Percentiles rank a stretch among this genome's conserved stretches.
phyloP scores from a whole-genome alignment of 2,888 invertebrate species.

The Drosophila nr. perissopoda region DNA sequence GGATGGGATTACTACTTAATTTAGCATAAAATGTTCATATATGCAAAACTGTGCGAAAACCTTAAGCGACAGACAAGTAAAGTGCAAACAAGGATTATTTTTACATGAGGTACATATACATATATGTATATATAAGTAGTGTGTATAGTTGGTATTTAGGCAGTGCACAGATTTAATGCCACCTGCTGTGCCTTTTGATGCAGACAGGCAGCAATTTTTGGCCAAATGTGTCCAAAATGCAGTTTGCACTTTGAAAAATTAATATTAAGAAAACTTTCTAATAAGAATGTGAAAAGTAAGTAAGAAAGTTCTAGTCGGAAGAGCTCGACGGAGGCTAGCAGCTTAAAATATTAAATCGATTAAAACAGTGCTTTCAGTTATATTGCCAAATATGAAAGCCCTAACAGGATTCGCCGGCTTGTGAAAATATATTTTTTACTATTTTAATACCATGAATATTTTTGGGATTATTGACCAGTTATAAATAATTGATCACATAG shows the following conservation, averaged over 20 bases:
- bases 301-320: neutral
- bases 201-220: constrained; percentile 7
- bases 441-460: neutral
- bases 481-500: too few relatives aligned
- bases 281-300: neutral
- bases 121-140: constrained; percentile 41
- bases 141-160: constrained; percentile 41
- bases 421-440: too few relatives aligned
- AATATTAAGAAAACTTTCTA: neutral
- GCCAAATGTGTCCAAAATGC: neutral
- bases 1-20: constrained; percentile 14
- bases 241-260: neutral
- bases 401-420: neutral
- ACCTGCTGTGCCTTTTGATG: constrained; percentile 31
- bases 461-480: neutral
- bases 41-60: constrained; percentile 39
- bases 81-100: constrained; percentile 55
- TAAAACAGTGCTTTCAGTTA: neutral
- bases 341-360: neutral
- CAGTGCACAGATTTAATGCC: constrained; percentile 43
- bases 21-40: constrained; percentile 57
- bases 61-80: constrained; percentile 22
- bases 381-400: neutral
- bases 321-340: neutral
- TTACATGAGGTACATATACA: constrained; percentile 13